Evolutionary conservation across 2,888 invertebrate genomes (phyloP), one percentile per base, ranked within the genome.

Genomic region (Tetragonula carbonaria): DNA sequence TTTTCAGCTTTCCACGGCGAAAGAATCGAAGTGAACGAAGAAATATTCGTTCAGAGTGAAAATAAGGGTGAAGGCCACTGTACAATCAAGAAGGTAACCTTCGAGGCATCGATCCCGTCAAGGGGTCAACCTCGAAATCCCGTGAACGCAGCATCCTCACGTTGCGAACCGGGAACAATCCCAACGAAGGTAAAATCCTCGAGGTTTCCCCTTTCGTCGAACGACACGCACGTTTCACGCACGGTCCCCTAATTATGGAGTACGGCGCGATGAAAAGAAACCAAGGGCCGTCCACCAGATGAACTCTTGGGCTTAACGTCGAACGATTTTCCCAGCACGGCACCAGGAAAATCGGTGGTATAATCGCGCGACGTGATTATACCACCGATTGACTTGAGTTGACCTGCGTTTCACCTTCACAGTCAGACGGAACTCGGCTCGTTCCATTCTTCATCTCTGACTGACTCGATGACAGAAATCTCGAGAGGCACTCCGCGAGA

Each of bases 161-260:
- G 82, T 72, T 45, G 80, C 77, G 78, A 73, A 76, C 70, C 66
- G 87, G 78, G 87, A 83, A 78, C 80, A 72, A 80, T 86, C 62
- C 28, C 67, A 4, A 18, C 28, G 18, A 51, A 23, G 68, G 51
- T 68, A 18, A 51, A 28, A 68, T 51, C 21, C 51, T 51, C 28
- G 4, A 71, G 80, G 85, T 85, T 85, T 80, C 78, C 80, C 78
- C 85, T 85, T 87, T 87, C 87, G 76, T 87, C 85, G 80, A 82
- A 4, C 82, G 87, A 78, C 77, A 77, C 75, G 85, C 72, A 71
- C 82, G 78, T 87, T 87, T 87, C 87, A 85, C 87, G 87, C 87
- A 87, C 79, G 74, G 78, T 66, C 80, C 85, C 53, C 75, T 87
- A 87, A 87, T 87, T 84, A 85, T 70, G 78, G 73, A 66, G 67